Conservation (phyloP, 2,888 invertebrate genomes). For the Drosophila flavopinicola region DNA sequence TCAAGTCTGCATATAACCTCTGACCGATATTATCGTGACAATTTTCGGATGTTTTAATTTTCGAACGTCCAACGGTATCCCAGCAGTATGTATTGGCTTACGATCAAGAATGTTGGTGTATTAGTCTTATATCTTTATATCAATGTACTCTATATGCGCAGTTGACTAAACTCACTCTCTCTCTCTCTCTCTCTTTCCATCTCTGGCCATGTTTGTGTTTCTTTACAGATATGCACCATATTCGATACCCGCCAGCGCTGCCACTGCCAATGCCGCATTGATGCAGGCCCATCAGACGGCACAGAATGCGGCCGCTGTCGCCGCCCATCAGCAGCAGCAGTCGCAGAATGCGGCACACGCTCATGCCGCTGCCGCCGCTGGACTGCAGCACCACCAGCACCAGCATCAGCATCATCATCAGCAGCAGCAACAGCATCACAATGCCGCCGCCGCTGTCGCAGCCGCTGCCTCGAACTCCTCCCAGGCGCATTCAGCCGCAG, state of each 20-base stretch:
- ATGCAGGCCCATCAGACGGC: constrained; percentile 83
- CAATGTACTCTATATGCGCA: too few relatives aligned
- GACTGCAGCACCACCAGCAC: constrained; percentile 80
- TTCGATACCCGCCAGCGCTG: constrained; percentile 86
- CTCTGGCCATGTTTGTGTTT: not conserved
- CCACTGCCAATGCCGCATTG: constrained; percentile 85
- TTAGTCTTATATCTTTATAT: too few relatives aligned
- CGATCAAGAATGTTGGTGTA: too few relatives aligned
- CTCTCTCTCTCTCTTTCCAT: too few relatives aligned
- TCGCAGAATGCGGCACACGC: constrained; percentile 55
- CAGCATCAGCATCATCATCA: constrained; percentile 62
- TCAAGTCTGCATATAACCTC: too few relatives aligned
- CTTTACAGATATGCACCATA: constrained; percentile 87
- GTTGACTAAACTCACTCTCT: too few relatives aligned
- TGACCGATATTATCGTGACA: too few relatives aligned
- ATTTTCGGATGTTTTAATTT: too few relatives aligned
- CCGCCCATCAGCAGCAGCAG: constrained; percentile 81
- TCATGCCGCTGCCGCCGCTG: constrained; percentile 65
- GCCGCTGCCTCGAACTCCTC: constrained; percentile 70
- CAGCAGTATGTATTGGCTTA: too few relatives aligned
- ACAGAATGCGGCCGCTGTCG: constrained; percentile 66
- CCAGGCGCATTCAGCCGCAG: constrained; percentile 84
- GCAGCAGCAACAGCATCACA: constrained; percentile 59
- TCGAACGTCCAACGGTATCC: too few relatives aligned
- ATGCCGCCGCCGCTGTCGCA: constrained; percentile 54